These are phyloP conservation scores for Megaleporinus macrocephalus DNA, from an alignment of 2,113 vertebrate species.

Conservation along the genomic window DNA sequence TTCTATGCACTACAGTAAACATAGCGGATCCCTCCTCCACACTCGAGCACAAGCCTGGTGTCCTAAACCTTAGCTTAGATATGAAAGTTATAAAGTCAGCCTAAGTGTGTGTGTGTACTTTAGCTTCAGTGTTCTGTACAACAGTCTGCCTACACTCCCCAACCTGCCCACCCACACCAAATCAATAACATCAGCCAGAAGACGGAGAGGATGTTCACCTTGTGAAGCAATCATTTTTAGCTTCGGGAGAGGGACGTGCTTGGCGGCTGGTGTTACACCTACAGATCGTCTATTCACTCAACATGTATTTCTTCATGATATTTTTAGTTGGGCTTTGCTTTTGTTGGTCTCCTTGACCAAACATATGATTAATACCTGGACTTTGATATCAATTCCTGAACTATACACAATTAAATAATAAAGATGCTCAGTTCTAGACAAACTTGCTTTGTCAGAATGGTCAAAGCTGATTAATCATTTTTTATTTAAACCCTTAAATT, in stretches of 20 bases:
- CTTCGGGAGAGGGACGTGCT: not conserved
- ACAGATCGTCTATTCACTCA: no score
- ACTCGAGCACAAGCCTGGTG: not conserved
- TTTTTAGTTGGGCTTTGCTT: no score
- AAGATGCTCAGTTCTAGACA: no score
- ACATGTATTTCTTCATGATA: no score
- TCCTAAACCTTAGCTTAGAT: slow-evolving; percentile 31
- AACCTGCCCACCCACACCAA: slow-evolving; percentile 11
- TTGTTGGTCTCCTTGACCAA: no score
- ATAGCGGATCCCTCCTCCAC: slow-evolving; percentile 1
- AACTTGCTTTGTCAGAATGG: no score
- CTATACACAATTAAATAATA: no score
- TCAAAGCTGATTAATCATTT: no score
- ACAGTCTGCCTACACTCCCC: slow-evolving; percentile 26
- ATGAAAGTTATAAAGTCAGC: slow-evolving; percentile 21
- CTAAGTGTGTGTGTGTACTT: not conserved
- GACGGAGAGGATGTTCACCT: not conserved
- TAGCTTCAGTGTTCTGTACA: not conserved
- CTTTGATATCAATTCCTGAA: no score
- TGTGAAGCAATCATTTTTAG: not conserved
- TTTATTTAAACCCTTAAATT: no score
- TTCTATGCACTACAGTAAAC: slow-evolving; percentile 8
- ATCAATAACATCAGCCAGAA: not conserved
- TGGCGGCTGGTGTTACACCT: not conserved
- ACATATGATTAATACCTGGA: no score